Conservation (phyloP, 2,797 vertebrate species). For the Phrynocephalus vlangalii region DNA sequence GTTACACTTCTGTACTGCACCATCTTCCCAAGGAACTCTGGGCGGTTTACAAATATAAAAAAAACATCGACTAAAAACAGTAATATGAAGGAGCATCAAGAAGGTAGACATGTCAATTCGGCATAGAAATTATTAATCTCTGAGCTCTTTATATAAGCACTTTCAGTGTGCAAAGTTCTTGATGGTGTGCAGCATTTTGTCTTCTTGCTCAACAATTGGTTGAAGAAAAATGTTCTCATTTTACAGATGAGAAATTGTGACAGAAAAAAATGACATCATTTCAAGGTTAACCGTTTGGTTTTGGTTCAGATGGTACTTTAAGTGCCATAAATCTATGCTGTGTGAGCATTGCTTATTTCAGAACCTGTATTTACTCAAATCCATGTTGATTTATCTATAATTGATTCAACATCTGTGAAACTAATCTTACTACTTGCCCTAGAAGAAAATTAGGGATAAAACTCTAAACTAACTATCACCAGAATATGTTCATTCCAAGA, state of each 20-base stretch:
- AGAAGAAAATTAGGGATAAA: neutral
- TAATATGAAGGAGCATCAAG: too few relatives aligned
- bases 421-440: neutral
- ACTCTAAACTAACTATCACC: neutral
- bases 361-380: neutral
- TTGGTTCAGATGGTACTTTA: slow-evolving; percentile 1
- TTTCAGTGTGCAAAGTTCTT: neutral
- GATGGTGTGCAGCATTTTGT: neutral
- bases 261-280: neutral
- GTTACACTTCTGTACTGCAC: too few relatives aligned
- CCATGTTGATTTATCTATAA: neutral
- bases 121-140: neutral
- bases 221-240: neutral
- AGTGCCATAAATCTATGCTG: neutral
- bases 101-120: neutral
- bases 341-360: neutral
- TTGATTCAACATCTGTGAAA: neutral
- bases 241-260: neutral
- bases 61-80: too few relatives aligned
- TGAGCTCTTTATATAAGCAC: neutral
- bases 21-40: too few relatives aligned
- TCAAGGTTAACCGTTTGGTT: neutral
- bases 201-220: neutral
- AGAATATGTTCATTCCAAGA: too few relatives aligned
- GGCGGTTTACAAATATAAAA: too few relatives aligned